phyloP scores from a whole-genome alignment of 2,797 vertebrate genomes.

The Myiotriccus ornatus region DNA sequence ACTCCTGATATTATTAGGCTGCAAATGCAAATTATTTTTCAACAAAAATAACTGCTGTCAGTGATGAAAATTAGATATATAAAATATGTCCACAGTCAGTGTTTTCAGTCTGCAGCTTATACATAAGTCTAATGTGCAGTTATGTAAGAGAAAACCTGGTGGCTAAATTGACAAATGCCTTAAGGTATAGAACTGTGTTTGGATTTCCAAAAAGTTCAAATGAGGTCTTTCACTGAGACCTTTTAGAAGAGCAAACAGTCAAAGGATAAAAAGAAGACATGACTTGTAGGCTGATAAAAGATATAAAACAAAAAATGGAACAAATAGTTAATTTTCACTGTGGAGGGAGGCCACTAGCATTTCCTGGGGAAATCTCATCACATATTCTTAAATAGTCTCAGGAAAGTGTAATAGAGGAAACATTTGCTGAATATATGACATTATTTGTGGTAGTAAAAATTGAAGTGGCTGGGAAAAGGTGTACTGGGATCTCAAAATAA shows the following conservation, averaged over 20 bases:
- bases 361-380: neutral
- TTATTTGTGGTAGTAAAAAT: neutral
- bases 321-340: neutral
- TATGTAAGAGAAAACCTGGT: neutral
- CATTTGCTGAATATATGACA: neutral
- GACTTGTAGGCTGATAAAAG: neutral
- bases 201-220: neutral
- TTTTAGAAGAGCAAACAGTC: neutral
- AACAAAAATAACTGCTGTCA: neutral
- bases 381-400: neutral
- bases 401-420: neutral
- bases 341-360: neutral
- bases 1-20: neutral
- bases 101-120: neutral
- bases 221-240: neutral
- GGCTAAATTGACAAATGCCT: neutral
- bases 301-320: neutral
- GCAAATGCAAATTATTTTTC: neutral
- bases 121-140: rapidly evolving
- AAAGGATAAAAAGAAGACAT: neutral
- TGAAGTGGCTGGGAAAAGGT: neutral
- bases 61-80: neutral
- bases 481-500: neutral
- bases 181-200: neutral
- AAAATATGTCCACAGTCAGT: neutral